phyloP scores from a whole-genome alignment of 2,113 vertebrate genomes.

The Gymnogyps californianus region DNA sequence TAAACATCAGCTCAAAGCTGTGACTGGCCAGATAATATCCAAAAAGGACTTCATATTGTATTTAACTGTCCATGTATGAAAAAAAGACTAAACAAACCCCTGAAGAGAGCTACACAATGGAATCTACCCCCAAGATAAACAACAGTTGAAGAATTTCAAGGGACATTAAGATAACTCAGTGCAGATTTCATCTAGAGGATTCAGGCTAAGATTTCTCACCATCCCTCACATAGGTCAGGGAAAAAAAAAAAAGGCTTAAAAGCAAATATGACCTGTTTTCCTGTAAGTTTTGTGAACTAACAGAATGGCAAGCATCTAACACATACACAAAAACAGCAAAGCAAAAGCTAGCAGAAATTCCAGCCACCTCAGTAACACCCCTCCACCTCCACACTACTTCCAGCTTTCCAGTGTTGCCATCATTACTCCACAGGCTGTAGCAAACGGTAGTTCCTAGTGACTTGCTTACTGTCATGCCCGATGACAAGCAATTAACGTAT shows the following conservation, averaged over 20 bases:
- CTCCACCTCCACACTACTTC: not conserved
- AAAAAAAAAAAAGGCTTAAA: not conserved
- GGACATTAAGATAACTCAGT: not conserved
- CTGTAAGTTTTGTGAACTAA: not conserved
- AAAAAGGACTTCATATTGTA: not conserved
- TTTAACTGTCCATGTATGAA: not conserved
- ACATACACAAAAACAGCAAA: not conserved
- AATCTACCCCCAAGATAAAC: not conserved
- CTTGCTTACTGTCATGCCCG: fast-evolving
- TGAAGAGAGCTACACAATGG: not conserved
- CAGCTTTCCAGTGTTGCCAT: not conserved
- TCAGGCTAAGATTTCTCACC: not conserved
- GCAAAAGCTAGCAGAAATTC: not conserved
- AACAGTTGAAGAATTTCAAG: not conserved
- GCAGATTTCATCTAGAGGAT: not conserved
- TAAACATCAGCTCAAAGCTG: not conserved
- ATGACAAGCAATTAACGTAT: not conserved
- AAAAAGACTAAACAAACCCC: not conserved
- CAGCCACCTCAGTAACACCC: not conserved
- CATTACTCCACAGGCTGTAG: not conserved
- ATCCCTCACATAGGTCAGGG: not conserved
- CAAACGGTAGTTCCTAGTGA: not conserved
- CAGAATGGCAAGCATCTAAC: not conserved
- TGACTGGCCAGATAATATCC: not conserved
- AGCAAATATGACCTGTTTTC: not conserved